A percentile compares a stretch with the other conserved stretches of the same genome.
phyloP scores from a whole-genome alignment of 2,797 vertebrate species.

The Falco columbarius region DNA sequence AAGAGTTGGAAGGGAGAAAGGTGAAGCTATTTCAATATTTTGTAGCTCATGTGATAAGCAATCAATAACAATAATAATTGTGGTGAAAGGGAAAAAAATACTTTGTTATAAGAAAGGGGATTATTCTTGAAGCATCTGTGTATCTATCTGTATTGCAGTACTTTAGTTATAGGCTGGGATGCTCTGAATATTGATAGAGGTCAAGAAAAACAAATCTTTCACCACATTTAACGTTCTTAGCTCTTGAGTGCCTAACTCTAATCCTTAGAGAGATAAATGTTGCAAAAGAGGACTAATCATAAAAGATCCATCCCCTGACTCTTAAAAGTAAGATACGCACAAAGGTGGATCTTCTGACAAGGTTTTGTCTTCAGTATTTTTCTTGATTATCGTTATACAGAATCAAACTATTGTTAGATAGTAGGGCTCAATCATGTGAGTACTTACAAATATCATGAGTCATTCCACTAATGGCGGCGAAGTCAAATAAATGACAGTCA shows the following conservation, averaged over 20 bases:
- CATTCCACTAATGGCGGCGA: background rate
- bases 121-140: background rate
- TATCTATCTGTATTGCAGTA: background rate
- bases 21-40: background rate
- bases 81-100: background rate
- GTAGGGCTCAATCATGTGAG: slow-evolving; percentile 12
- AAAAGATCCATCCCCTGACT: background rate
- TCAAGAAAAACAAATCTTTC: background rate
- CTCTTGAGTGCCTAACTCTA: background rate
- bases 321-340: background rate
- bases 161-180: background rate
- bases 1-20: background rate
- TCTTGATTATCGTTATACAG: background rate
- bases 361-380: background rate
- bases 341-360: background rate
- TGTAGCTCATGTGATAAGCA: background rate
- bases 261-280: background rate
- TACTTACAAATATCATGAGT: background rate
- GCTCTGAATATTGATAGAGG: background rate
- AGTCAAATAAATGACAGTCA: slow-evolving; percentile 21
- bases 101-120: background rate
- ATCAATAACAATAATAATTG: background rate
- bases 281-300: background rate
- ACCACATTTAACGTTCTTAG: background rate
- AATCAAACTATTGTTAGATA: background rate